A percentile compares a stretch with the other conserved stretches of the same genome.
phyloP scores from a whole-genome alignment of 2,113 vertebrate species.

The Edolisoma coerulescens region DNA sequence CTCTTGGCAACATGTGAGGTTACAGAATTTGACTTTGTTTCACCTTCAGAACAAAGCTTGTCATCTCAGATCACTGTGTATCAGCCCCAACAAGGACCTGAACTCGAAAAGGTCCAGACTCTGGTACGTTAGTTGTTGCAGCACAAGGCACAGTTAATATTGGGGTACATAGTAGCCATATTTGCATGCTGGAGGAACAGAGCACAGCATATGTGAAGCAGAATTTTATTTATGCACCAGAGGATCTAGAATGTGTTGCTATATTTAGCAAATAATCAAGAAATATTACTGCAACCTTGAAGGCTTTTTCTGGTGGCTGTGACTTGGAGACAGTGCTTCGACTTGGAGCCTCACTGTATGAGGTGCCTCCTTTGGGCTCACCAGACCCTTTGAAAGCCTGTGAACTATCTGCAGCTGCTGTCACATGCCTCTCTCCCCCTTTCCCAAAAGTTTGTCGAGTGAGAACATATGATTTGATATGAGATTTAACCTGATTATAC shows the following conservation, averaged over 20 bases:
- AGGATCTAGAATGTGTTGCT: neutral
- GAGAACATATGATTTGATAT: neutral
- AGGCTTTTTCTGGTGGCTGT: neutral
- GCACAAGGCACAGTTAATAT: neutral
- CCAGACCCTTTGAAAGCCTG: neutral
- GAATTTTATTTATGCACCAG: neutral
- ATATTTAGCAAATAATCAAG: neutral
- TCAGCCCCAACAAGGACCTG: neutral
- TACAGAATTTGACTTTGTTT: constrained; percentile 5
- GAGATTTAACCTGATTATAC: neutral
- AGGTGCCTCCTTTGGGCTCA: neutral
- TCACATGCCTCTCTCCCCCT: rapidly evolving
- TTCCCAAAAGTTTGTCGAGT: neutral
- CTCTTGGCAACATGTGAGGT: neutral
- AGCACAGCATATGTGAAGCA: neutral
- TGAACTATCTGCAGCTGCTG: neutral
- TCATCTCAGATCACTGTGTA: neutral
- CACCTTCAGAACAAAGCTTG: neutral
- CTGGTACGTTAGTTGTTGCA: neutral
- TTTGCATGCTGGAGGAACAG: neutral
- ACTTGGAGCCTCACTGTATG: neutral
- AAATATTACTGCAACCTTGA: neutral
- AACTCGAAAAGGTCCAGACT: neutral
- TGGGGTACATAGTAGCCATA: neutral
- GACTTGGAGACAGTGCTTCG: neutral